Evolutionary conservation across 1,140 invertebrate genomes (phyloP).

Genomic region (Drosophila kikkawai): DNA sequence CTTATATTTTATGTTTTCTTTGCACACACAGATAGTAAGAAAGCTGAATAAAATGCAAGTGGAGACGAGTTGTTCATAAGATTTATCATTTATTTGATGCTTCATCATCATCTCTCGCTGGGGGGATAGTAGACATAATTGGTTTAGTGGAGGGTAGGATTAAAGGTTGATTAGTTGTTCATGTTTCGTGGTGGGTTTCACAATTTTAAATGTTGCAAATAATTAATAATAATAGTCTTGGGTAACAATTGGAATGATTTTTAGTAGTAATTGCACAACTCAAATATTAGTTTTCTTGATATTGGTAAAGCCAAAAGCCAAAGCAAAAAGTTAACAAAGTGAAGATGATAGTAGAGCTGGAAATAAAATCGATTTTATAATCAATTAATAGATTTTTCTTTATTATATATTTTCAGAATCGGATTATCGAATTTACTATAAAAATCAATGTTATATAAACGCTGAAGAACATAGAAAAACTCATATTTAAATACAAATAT

Average conservation of each 20-base stretch:
- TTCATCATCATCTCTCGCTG: slow-evolving; percentile 21
- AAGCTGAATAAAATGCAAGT: slow-evolving; percentile 53
- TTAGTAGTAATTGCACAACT: slow-evolving; percentile 50
- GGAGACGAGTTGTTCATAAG: slow-evolving; percentile 49
- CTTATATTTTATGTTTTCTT: neutral
- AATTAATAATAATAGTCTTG: slow-evolving; percentile 35
- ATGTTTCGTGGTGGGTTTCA: slow-evolving; percentile 37
- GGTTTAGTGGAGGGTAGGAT: slow-evolving; percentile 14
- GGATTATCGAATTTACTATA: too few relatives aligned
- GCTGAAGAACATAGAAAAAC: too few relatives aligned
- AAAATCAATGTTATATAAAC: too few relatives aligned
- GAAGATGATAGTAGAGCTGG: slow-evolving; percentile 20
- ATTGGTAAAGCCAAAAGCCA: slow-evolving; percentile 32
- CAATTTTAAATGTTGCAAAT: slow-evolving; percentile 56
- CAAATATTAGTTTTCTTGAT: slow-evolving; percentile 40
- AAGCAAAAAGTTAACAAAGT: slow-evolving; percentile 40
- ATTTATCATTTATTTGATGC: slow-evolving; percentile 49
- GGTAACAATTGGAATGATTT: slow-evolving; percentile 50
- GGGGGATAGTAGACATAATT: slow-evolving; percentile 27
- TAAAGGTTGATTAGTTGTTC: slow-evolving; percentile 39
- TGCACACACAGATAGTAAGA: slow-evolving; percentile 15
- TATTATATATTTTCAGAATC: too few relatives aligned
- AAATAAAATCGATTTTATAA: too few relatives aligned
- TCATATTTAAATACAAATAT: too few relatives aligned
- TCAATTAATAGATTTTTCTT: too few relatives aligned